phyloP scores from a whole-genome alignment of 2,888 invertebrate species.

The Nasonovia ribisnigri region DNA sequence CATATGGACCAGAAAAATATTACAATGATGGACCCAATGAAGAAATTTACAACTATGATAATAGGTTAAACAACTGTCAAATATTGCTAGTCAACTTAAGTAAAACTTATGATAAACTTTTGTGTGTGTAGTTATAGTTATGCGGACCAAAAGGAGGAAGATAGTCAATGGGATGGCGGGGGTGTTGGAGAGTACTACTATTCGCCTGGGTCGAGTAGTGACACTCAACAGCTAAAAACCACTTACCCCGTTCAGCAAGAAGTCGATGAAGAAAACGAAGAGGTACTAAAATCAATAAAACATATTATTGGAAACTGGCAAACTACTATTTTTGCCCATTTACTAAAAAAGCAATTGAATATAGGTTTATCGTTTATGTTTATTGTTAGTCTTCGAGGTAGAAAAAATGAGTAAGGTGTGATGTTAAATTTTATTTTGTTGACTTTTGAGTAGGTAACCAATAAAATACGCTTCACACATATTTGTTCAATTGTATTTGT shows the following conservation, averaged over 20 bases:
- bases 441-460: conserved; percentile 27
- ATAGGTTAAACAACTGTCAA: conserved; percentile 26
- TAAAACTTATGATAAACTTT: background rate
- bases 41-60: conserved; percentile 57
- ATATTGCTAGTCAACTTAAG: background rate
- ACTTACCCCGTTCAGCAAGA: conserved; percentile 63
- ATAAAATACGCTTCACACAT: conserved; percentile 4
- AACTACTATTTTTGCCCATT: conserved; percentile 12
- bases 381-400: background rate
- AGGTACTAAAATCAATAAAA: conserved; percentile 48
- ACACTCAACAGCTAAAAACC: conserved; percentile 61
- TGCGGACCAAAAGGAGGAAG: conserved; percentile 76
- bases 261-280: conserved; percentile 63
- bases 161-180: conserved; percentile 82
- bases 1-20: conserved; percentile 49
- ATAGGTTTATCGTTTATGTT: conserved; percentile 4
- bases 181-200: conserved; percentile 73
- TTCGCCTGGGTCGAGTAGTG: conserved; percentile 67
- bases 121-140: conserved; percentile 70
- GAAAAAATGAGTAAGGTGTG: conserved; percentile 11
- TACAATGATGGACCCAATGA: conserved; percentile 35
- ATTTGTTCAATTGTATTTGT: background rate
- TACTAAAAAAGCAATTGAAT: conserved; percentile 28
- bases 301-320: background rate
- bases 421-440: conserved; percentile 26